Evolutionary conservation across 2,888 invertebrate species (phyloP).

Genomic region (Luffia ferchaultella): DNA sequence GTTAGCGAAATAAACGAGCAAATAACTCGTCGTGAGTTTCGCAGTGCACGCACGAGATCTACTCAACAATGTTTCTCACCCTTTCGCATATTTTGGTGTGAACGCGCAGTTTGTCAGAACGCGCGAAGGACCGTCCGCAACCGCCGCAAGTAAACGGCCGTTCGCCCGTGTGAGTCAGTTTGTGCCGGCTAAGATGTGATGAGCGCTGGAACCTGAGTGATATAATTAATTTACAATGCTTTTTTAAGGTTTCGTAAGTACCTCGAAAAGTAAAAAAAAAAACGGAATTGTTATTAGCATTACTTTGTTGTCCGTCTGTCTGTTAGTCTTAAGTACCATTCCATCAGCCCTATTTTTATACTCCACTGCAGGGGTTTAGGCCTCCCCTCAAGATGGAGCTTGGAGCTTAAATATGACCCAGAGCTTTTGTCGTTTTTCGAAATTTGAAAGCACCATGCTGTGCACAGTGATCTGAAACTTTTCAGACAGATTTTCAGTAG

Average conservation of each 20-base stretch:
- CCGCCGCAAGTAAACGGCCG: conserved; percentile 73
- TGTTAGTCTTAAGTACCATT: too few relatives aligned
- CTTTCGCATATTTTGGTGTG: conserved; percentile 70
- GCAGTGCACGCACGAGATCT: too few relatives aligned
- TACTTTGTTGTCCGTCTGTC: neutral
- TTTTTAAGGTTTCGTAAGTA: neutral
- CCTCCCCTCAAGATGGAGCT: too few relatives aligned
- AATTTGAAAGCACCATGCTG: neutral
- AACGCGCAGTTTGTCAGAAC: conserved; percentile 76
- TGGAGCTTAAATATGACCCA: too few relatives aligned
- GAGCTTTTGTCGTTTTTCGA: neutral
- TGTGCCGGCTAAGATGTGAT: conserved; percentile 73
- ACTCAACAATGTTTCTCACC: too few relatives aligned
- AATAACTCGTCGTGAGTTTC: too few relatives aligned
- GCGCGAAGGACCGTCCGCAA: conserved; percentile 75
- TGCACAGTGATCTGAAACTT: too few relatives aligned
- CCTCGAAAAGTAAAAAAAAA: neutral
- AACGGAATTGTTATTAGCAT: neutral
- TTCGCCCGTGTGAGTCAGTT: conserved; percentile 76
- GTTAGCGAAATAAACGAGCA: too few relatives aligned
- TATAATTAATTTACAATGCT: neutral
- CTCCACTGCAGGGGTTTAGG: too few relatives aligned
- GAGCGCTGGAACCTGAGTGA: conserved; percentile 69
- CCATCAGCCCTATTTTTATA: too few relatives aligned
- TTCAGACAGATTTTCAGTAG: too few relatives aligned